These are phyloP conservation scores for Sebastes hubbsi DNA, from an alignment of 2,797 vertebrate genomes.

Conservation along the genomic window DNA sequence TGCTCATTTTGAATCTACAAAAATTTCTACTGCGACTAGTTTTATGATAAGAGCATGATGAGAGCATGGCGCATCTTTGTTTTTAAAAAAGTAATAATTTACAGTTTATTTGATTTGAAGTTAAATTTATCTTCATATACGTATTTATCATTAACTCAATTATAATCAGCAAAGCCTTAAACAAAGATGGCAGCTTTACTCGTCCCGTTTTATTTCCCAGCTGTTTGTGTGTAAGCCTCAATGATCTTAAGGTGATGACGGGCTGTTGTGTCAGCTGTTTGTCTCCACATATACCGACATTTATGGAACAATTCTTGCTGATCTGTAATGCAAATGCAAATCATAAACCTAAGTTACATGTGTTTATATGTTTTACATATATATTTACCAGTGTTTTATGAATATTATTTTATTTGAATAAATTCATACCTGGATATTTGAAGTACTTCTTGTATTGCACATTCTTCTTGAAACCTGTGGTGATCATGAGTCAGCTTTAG, in stretches of 20 bases:
- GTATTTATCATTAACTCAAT: not conserved
- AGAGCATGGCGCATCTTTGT: conserved; percentile 25
- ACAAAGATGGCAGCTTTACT: conserved; percentile 39
- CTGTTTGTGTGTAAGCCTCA: conserved; percentile 11
- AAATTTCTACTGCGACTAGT: conserved; percentile 16
- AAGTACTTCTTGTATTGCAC: not conserved
- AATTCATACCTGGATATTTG: conserved; percentile 52
- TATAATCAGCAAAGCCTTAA: conserved; percentile 52
- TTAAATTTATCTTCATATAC: not conserved
- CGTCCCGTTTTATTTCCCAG: not conserved
- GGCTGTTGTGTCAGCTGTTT: not conserved
- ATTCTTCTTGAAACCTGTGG: not conserved
- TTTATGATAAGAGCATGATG: conserved; percentile 27
- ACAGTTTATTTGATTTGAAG: not conserved
- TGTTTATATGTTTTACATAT: conserved; percentile 71
- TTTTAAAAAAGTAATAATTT: conserved; percentile 1
- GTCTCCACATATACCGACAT: conserved; percentile 46
- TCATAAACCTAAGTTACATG: conserved; percentile 62
- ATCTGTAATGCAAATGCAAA: conserved; percentile 65
- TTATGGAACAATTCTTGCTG: conserved; percentile 67
- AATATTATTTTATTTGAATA: conserved; percentile 83
- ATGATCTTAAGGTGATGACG: not conserved
- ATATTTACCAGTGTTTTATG: conserved; percentile 78
- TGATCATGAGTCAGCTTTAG: not conserved
- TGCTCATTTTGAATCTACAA: conserved; percentile 19